Evolutionary conservation across 2,797 vertebrate genomes (phyloP), one percentile per base, ranked within the genome.

Genomic region (Helostoma temminkii): DNA sequence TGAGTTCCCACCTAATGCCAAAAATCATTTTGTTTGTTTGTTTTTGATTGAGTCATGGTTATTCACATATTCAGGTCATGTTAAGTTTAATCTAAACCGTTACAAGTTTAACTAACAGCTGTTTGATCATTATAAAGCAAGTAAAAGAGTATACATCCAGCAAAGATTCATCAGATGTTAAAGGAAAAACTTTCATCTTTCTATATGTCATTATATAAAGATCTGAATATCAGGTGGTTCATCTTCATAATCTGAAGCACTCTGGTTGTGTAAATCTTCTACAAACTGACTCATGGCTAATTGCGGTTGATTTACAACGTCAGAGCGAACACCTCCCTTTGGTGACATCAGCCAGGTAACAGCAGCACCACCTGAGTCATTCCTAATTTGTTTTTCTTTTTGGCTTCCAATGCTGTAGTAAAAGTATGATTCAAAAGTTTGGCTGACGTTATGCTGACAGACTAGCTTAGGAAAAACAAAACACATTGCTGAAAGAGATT

Each of bases 261-360:
- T 32, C 15, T 6, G 18, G 4, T 2, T 47, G 53, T 56, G 50
- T 74, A 69, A 68, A 48, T 15, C 49, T 25, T 19, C 7, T 36
- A 7, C 5, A 0, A n/a, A 37, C 3, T 11, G 76, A 83, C 54
- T 80, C 61, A 71, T 0, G 0, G 6, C 21, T 36, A 19, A 63
- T 5, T 19, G 55, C 1, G 32, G 48, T 30, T 0, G 15, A 14
- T 12, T 71, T 78, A 24, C 46, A 8, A 43, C 21, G 61, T 56
- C 41, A 3, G 2, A 0, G 0, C 5, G 76, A 78, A 55, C 81
- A 19, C 66, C 87, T 78, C 39, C 2, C 10, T 15, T 43, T 0
- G 48, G 10, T 64, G 65, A 80, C 67, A 45, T 66, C 25, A 4
- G 5, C 32, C 74, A 66, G 83, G 78, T 76, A 75, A 52, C 21